A percentile compares a stretch with the other conserved stretches of the same genome.
These are phyloP conservation scores for Xestia ashworthii DNA, from an alignment of 2,888 invertebrate genomes.

Conservation along the genomic window DNA sequence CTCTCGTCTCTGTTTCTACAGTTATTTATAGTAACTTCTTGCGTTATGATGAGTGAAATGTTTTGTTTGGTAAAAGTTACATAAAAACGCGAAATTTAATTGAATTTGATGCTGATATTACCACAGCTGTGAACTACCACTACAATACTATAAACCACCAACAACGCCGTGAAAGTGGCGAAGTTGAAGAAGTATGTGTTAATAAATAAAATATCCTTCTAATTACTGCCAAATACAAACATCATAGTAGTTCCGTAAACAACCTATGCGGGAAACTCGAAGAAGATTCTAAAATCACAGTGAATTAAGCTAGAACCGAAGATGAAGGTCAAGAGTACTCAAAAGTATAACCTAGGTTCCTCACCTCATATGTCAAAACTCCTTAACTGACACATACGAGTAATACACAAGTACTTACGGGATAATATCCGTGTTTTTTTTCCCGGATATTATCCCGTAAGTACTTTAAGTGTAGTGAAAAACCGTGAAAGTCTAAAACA, in stretches of 20 bases:
- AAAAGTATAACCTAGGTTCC: too few species aligned
- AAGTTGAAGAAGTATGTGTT: not conserved
- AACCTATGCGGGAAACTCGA: not conserved
- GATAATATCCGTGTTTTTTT: too few species aligned
- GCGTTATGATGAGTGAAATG: not conserved
- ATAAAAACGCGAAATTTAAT: not conserved
- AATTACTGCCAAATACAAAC: not conserved
- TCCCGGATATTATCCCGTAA: too few species aligned
- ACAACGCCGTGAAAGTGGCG: not conserved
- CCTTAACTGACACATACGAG: not conserved
- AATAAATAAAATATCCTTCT: not conserved
- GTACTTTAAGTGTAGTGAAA: too few species aligned
- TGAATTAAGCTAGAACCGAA: not conserved
- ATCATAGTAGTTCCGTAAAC: not conserved
- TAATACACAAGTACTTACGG: too few species aligned
- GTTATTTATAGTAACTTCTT: slow-evolving; percentile 22
- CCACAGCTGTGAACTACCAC: not conserved
- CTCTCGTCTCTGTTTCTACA: slow-evolving; percentile 33
- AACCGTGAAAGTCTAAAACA: too few species aligned
- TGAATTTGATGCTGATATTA: not conserved
- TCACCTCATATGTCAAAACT: not conserved
- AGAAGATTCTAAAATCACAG: not conserved
- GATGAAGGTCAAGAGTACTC: not conserved
- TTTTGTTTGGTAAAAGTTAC: not conserved
- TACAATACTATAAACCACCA: not conserved